Conservation (phyloP, 1,140 invertebrate genomes). For the Lasioglossum baleicum region DNA sequence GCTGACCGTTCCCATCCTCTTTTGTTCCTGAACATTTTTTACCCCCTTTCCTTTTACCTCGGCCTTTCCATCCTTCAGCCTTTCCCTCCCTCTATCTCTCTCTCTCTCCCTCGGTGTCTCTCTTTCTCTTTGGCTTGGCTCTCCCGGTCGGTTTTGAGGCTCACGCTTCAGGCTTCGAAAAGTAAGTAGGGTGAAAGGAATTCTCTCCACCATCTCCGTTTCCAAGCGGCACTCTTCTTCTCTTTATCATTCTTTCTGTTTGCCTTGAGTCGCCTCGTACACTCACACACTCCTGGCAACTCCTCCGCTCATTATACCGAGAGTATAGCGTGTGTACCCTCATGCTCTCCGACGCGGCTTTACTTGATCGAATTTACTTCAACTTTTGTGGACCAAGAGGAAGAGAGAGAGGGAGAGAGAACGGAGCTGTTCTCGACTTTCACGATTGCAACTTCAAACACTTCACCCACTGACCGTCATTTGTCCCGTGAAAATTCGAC, state of each 20-base stretch:
- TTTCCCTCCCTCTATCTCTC: neutral
- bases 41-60: too few relatives aligned
- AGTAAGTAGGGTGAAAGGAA: slow-evolving; percentile 69
- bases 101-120: slow-evolving; percentile 16
- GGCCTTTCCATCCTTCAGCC: neutral
- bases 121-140: neutral
- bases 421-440: neutral
- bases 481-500: too few relatives aligned
- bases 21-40: neutral
- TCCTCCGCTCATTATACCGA: slow-evolving; percentile 27
- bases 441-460: too few relatives aligned
- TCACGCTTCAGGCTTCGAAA: slow-evolving; percentile 55
- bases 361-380: slow-evolving; percentile 41
- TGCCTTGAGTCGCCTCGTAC: slow-evolving; percentile 35
- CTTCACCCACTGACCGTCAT: too few relatives aligned
- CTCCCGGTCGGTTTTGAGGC: slow-evolving; percentile 50
- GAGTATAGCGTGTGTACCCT: slow-evolving; percentile 1
- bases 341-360: slow-evolving; percentile 9
- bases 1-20: neutral
- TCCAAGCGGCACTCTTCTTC: slow-evolving; percentile 42
- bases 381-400: neutral
- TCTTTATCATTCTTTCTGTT: slow-evolving; percentile 40
- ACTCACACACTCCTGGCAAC: slow-evolving; percentile 6
- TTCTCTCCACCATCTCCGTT: slow-evolving; percentile 61
- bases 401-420: too few relatives aligned